Evolutionary conservation across 2,113 vertebrate genomes (phyloP).

Genomic region (Hucho hucho): DNA sequence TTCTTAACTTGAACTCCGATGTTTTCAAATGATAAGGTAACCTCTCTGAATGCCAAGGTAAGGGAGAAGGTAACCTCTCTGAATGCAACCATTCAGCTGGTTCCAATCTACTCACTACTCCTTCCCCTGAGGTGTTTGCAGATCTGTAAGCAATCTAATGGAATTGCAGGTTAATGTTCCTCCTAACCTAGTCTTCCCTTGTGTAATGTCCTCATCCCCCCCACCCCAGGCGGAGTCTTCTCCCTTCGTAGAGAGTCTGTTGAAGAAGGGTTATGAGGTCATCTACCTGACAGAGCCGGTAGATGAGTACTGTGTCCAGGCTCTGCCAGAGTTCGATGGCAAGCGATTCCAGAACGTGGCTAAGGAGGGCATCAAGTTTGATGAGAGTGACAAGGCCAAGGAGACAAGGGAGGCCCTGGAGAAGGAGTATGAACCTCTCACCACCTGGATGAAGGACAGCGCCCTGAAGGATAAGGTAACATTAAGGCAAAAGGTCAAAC

Average conservation of each 20-base stretch:
- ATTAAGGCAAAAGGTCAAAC: background rate
- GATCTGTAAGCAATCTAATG: too few relatives aligned
- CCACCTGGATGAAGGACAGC: slow-evolving; percentile 96
- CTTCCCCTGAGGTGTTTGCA: too few relatives aligned
- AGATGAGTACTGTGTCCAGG: slow-evolving; percentile 98
- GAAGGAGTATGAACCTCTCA: slow-evolving; percentile 92
- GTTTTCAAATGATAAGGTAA: too few relatives aligned
- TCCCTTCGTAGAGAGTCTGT: slow-evolving; percentile 91
- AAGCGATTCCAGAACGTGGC: slow-evolving; percentile 98
- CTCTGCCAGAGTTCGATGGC: slow-evolving; percentile 94
- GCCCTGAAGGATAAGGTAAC: slow-evolving; percentile 92
- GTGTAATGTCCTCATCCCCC: too few relatives aligned
- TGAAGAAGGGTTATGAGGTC: slow-evolving; percentile 99
- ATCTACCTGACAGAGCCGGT: slow-evolving; percentile 97
- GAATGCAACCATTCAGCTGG: too few relatives aligned
- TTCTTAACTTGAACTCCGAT: too few relatives aligned
- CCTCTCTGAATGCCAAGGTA: too few relatives aligned
- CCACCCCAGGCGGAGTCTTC: slow-evolving; percentile 90
- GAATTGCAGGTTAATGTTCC: too few relatives aligned
- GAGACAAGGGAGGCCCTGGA: slow-evolving; percentile 88
- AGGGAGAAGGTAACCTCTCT: too few relatives aligned
- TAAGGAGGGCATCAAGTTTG: slow-evolving; percentile 95
- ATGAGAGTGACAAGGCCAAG: slow-evolving; percentile 93
- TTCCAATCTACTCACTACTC: too few relatives aligned
- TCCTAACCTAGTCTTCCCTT: too few relatives aligned